Evolutionary conservation across 2,113 vertebrate genomes (phyloP).

Genomic region (Hyaena hyaena): DNA sequence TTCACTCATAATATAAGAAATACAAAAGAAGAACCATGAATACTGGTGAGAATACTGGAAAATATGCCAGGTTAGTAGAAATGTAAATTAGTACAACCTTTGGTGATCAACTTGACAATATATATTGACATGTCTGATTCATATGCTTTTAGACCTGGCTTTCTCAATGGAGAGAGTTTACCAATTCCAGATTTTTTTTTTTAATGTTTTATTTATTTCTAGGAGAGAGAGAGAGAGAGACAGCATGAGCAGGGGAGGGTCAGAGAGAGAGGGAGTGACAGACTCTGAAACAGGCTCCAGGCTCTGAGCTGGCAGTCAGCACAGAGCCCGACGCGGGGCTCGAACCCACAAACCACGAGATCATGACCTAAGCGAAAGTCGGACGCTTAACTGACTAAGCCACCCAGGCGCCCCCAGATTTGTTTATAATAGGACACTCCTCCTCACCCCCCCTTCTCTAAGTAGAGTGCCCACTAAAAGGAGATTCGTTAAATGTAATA

Average conservation of each 20-base stretch:
- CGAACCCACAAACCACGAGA: too few relatives aligned
- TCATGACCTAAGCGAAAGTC: too few relatives aligned
- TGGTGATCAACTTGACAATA: background rate
- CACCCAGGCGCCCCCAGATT: background rate
- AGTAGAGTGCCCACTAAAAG: background rate
- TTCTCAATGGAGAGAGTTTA: background rate
- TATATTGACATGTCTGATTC: background rate
- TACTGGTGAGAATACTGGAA: background rate
- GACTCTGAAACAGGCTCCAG: too few relatives aligned
- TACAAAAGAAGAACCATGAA: background rate
- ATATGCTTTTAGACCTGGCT: background rate
- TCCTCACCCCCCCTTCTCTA: background rate
- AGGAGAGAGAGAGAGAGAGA: too few relatives aligned
- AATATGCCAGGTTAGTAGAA: background rate
- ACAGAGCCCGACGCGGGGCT: too few relatives aligned
- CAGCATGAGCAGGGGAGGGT: too few relatives aligned
- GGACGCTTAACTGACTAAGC: too few relatives aligned
- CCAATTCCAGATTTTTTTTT: background rate
- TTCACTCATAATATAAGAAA: background rate
- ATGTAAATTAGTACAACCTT: background rate
- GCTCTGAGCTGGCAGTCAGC: too few relatives aligned
- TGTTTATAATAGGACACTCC: background rate
- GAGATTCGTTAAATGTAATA: background rate
- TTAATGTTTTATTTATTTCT: too few relatives aligned
- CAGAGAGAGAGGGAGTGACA: too few relatives aligned